Evolutionary conservation across 1,140 invertebrate species (phyloP), one percentile per base, ranked within the genome.

Genomic region (Magallana gigas): DNA sequence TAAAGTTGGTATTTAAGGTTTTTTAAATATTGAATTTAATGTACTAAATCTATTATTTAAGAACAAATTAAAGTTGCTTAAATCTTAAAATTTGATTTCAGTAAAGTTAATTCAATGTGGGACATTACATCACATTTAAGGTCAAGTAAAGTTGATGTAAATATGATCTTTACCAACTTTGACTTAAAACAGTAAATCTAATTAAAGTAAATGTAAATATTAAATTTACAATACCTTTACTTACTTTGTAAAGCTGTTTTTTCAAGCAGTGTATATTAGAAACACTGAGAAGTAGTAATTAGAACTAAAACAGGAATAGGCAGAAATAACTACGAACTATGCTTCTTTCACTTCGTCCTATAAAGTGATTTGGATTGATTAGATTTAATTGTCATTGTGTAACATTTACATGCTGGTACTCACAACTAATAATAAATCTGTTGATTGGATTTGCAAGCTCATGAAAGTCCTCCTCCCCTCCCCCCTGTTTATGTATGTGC

Each of bases 221-320:
- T 29, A 71, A 71, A 71, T 71, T 71, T 71, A 71, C 64, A 71
- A 71, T 23, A 71, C 64, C 64, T 71, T 71, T 71, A 71, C 64
- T 71, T 71, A 71, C 36, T 71, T 71, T 71, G 64, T 71, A 71
- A 71, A 71, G 64, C 64, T 29, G 18, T 23, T 71, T 71, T 71
- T 71, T 71, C 64, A 71, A 71, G 64, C 64, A 71, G 64, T 71
- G 64, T 18, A n/a, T n/a, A 23, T 23, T 23, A 23, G 23, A 23
- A 23, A 23, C 23, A 23, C 23, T 23, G 23, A 23, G 23, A 23
- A 23, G 23, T 23, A 23, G 23, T 23, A 23, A 23, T 0, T 23
- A 23, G 23, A 23, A 23, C 23, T 23, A 23, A 23, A 23, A 23
- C 23, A 23, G 23, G 23, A 23, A 23, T 23, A 23, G 23, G 23